These are phyloP conservation scores for Diarsia rubi DNA, from an alignment of 2,888 invertebrate genomes.

Conservation along the genomic window DNA sequence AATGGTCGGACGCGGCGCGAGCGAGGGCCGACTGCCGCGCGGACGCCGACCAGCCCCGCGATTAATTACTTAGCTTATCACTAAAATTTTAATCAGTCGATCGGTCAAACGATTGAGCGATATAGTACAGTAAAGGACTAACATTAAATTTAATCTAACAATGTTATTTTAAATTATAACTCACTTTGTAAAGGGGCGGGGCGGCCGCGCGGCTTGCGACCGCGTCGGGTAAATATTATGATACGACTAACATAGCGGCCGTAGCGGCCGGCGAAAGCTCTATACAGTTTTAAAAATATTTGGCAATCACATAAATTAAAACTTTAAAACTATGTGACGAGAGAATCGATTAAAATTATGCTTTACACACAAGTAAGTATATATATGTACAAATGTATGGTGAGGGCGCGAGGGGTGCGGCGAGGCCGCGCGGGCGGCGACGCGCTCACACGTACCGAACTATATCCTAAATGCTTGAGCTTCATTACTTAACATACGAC, in stretches of 20 bases:
- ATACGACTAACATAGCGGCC: conserved; percentile 79
- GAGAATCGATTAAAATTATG: conserved; percentile 90
- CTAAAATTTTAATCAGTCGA: conserved; percentile 91
- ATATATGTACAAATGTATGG: conserved; percentile 80
- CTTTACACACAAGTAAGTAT: conserved; percentile 90
- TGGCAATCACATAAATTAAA: conserved; percentile 91
- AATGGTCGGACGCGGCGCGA: conserved; percentile 68
- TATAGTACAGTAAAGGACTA: conserved; percentile 91
- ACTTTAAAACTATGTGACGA: conserved; percentile 90
- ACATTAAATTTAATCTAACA: conserved; percentile 91
- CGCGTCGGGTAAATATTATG: conserved; percentile 70
- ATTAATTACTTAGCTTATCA: conserved; percentile 90
- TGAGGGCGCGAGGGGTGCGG: conserved; percentile 83
- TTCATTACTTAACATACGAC: conserved; percentile 85
- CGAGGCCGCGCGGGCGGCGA: conserved; percentile 59
- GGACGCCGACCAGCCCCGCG: conserved; percentile 66
- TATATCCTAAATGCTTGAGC: conserved; percentile 90
- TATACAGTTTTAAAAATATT: conserved; percentile 89
- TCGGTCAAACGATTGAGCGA: conserved; percentile 91
- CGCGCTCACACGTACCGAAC: conserved; percentile 68
- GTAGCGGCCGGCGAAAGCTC: conserved; percentile 80
- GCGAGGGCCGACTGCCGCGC: conserved; percentile 66
- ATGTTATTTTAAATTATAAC: conserved; percentile 90
- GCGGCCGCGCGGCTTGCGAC: conserved; percentile 76
- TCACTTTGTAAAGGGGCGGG: conserved; percentile 84